phyloP scores from a whole-genome alignment of 2,797 vertebrate genomes.

The Heliangelus exortis region DNA sequence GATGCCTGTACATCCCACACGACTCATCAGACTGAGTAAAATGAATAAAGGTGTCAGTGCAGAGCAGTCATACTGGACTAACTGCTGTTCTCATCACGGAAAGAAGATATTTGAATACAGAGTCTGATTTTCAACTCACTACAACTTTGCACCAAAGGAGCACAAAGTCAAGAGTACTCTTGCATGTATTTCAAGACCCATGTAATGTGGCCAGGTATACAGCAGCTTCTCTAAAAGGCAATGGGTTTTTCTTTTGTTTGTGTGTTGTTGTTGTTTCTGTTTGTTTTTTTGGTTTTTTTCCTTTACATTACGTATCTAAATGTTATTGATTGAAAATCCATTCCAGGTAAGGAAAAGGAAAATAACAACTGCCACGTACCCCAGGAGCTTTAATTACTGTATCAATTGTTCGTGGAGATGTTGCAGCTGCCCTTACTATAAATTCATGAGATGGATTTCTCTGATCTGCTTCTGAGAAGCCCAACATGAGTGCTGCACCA shows the following conservation, averaged over 20 bases:
- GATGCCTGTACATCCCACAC: neutral
- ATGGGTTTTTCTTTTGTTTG: neutral
- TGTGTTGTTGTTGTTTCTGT: neutral
- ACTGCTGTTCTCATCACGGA: neutral
- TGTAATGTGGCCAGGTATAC: neutral
- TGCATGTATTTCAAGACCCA: neutral
- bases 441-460: constrained; percentile 67
- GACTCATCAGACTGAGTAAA: neutral
- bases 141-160: neutral
- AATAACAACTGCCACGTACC: constrained; percentile 41
- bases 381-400: constrained; percentile 65
- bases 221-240: neutral
- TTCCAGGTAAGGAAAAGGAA: neutral
- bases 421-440: constrained; percentile 50
- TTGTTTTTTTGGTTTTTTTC: neutral
- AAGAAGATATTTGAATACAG: neutral
- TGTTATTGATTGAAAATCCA: neutral
- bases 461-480: constrained; percentile 61
- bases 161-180: neutral
- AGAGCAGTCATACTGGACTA: neutral
- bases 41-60: neutral
- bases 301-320: neutral
- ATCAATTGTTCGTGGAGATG: constrained; percentile 67
- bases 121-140: neutral
- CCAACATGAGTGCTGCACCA: constrained; percentile 37